Evolutionary conservation across 1,140 invertebrate species (phyloP).

Genomic region (Phthorimaea operculella): DNA sequence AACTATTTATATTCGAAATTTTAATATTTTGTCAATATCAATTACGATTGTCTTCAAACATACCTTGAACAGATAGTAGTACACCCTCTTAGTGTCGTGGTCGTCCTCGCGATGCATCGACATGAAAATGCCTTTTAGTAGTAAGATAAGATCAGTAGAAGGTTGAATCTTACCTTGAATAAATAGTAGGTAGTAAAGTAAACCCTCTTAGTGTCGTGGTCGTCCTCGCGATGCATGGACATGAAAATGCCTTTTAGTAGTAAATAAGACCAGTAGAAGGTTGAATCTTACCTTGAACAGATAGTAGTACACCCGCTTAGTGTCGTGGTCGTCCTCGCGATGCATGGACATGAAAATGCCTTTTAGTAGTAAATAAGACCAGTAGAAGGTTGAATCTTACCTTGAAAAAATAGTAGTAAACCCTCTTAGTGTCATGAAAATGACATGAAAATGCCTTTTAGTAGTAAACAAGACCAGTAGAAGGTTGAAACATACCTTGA

Average conservation of each 20-base stretch:
- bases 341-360: constrained; percentile 92
- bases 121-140: constrained; percentile 90
- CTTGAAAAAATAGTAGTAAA: constrained; percentile 91
- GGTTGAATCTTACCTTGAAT: constrained; percentile 82
- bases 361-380: no score
- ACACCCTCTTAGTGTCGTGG: constrained; percentile 90
- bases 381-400: no score
- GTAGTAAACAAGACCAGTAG: no score
- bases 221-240: constrained; percentile 89
- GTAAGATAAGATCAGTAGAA: no score
- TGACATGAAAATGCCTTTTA: constrained; percentile 92
- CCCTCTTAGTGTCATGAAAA: constrained; percentile 89
- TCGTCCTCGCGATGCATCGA: constrained; percentile 91
- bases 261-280: no score
- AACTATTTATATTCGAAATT: no score
- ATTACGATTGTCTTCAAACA: no score
- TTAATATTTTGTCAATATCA: no score
- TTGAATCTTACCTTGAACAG: constrained; percentile 82
- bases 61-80: constrained; percentile 89
- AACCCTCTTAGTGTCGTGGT: constrained; percentile 90
- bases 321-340: constrained; percentile 88
- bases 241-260: no score
- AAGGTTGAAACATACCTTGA: constrained; percentile 80
- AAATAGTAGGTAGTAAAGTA: constrained; percentile 93
- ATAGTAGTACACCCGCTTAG: constrained; percentile 91